phyloP scores from a whole-genome alignment of 2,888 invertebrate species.

The Drosophila conformis region DNA sequence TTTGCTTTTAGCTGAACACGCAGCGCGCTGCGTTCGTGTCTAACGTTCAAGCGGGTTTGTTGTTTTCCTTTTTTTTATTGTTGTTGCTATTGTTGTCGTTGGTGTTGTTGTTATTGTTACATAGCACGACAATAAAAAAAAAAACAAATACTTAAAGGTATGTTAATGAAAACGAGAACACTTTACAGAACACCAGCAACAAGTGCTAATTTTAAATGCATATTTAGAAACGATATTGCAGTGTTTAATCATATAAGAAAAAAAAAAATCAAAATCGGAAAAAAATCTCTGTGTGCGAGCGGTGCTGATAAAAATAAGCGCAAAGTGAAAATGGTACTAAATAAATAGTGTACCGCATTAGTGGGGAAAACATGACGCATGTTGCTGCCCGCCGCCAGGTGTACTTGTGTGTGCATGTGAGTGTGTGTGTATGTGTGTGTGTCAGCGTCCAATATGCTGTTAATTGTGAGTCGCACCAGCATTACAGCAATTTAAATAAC shows the following conservation, averaged over 20 bases:
- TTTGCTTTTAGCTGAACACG: conserved; percentile 45
- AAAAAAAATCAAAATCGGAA: conserved; percentile 16
- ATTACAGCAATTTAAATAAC: conserved; percentile 14
- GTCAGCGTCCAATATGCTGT: conserved; percentile 36
- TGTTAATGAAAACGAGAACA: conserved; percentile 54
- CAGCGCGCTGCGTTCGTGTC: conserved; percentile 42
- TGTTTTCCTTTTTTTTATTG: conserved; percentile 58
- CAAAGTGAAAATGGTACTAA: conserved; percentile 54
- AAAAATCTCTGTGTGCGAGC: conserved; percentile 12
- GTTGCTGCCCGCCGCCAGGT: conserved; percentile 44
- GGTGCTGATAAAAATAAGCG: conserved; percentile 48
- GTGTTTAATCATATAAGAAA: conserved; percentile 20
- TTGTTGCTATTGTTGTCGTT: conserved; percentile 1
- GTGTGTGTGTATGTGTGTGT: conserved; percentile 30
- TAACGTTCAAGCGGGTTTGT: conserved; percentile 52
- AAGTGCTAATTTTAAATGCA: conserved; percentile 52
- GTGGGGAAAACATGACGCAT: conserved; percentile 70
- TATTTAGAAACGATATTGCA: conserved; percentile 29
- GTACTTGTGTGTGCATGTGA: conserved; percentile 28
- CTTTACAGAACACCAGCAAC: conserved; percentile 23
- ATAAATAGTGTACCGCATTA: conserved; percentile 51
- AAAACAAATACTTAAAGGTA: conserved; percentile 70
- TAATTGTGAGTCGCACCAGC: conserved; percentile 4
- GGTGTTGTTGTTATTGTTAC: conserved; percentile 52
- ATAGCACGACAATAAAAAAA: conserved; percentile 59